phyloP scores from a whole-genome alignment of 2,888 invertebrate genomes.

The Crematogaster levior region DNA sequence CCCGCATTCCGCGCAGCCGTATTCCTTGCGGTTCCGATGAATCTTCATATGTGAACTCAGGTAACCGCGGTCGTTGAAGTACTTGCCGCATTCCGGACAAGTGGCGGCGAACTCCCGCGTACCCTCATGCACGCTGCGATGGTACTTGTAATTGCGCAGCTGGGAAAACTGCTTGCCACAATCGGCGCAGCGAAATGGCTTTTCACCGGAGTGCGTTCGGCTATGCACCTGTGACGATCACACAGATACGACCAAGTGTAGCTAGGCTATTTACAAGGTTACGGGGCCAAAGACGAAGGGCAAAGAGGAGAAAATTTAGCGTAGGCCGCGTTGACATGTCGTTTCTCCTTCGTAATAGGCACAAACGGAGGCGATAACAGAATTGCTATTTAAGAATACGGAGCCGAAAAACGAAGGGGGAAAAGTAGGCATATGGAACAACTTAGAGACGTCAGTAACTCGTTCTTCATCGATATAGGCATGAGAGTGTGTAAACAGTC shows the following conservation, averaged over 20 bases:
- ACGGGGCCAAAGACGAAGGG: neutral
- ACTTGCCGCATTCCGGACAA: conserved; percentile 92
- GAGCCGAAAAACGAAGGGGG: neutral
- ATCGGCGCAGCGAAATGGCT: conserved; percentile 90
- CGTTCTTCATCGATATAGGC: neutral
- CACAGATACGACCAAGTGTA: neutral
- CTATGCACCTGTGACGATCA: conserved; percentile 82
- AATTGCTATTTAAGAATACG: neutral
- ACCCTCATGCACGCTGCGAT: conserved; percentile 92
- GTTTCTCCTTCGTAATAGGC: neutral
- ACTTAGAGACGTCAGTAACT: neutral
- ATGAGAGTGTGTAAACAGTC: neutral
- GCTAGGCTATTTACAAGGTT: neutral
- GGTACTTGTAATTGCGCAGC: conserved; percentile 94
- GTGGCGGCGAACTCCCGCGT: conserved; percentile 93
- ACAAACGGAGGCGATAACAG: neutral
- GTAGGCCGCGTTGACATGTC: neutral
- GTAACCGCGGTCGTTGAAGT: conserved; percentile 94
- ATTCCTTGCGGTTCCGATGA: conserved; percentile 93
- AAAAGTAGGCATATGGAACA: conserved; percentile 3
- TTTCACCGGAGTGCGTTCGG: conserved; percentile 86
- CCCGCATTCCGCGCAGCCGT: conserved; percentile 92
- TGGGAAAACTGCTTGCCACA: conserved; percentile 94
- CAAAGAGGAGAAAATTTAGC: neutral
- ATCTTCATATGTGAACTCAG: conserved; percentile 95